A percentile compares a stretch with the other conserved stretches of the same genome.
These are phyloP conservation scores for Sclerodermus sp. DNA, from an alignment of 2,888 invertebrate genomes.

Conservation along the genomic window DNA sequence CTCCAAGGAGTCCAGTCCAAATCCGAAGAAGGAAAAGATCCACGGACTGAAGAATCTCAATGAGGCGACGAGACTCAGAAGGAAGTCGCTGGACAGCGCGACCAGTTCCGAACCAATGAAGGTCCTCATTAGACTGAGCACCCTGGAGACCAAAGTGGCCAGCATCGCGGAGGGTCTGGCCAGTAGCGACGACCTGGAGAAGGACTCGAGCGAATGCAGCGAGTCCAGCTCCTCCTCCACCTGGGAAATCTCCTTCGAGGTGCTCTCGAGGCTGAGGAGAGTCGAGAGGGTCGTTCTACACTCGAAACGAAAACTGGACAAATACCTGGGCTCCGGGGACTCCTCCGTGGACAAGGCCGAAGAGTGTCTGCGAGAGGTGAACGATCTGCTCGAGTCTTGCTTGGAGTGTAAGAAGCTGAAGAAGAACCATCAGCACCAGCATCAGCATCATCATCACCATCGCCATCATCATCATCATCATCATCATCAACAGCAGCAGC, in stretches of 20 bases:
- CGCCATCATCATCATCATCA: too few relatives aligned
- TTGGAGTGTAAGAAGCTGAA: slow-evolving; percentile 47
- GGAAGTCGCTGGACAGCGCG: slow-evolving; percentile 78
- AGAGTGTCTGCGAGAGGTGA: slow-evolving; percentile 49
- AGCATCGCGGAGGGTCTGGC: slow-evolving; percentile 53
- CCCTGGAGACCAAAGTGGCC: slow-evolving; percentile 76
- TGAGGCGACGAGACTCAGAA: slow-evolving; percentile 64
- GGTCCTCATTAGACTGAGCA: slow-evolving; percentile 74
- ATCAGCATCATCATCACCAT: too few relatives aligned
- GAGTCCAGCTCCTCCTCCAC: slow-evolving; percentile 38
- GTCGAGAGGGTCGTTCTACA: slow-evolving; percentile 44
- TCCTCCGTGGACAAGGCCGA: slow-evolving; percentile 51
- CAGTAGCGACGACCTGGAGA: slow-evolving; percentile 47
- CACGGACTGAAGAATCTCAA: slow-evolving; percentile 39
- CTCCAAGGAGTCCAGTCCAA: slow-evolving; percentile 61
- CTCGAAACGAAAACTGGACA: slow-evolving; percentile 48
- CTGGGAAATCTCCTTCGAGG: slow-evolving; percentile 41
- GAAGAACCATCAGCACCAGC: too few relatives aligned
- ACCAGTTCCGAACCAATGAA: slow-evolving; percentile 80
- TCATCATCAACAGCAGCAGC: too few relatives aligned
- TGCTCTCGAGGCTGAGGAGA: slow-evolving; percentile 42
- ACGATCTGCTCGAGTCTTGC: slow-evolving; percentile 49
- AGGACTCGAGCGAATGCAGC: slow-evolving; percentile 51
- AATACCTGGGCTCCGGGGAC: slow-evolving; percentile 47
- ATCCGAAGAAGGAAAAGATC: slow-evolving; percentile 59